These are phyloP conservation scores for Ianthella basta DNA, from an alignment of 37 sponge, comb jelly and placozoan genomes.

Conservation along the genomic window DNA sequence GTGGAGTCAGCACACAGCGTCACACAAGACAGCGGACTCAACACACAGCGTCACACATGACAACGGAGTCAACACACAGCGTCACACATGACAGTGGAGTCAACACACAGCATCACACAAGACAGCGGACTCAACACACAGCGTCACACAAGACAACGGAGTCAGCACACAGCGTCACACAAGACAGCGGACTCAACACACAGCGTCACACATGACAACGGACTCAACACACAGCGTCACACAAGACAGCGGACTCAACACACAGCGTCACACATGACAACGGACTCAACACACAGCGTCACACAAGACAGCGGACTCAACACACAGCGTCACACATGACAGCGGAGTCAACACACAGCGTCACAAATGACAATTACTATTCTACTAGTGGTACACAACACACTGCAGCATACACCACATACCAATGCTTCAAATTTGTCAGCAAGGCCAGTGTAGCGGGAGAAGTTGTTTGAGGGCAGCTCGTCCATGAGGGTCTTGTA, in stretches of 20 bases:
- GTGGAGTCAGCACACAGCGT: background rate
- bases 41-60: background rate
- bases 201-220: background rate
- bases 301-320: background rate
- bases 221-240: background rate
- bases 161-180: background rate
- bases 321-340: background rate
- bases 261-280: background rate
- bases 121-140: background rate
- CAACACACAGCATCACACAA: background rate
- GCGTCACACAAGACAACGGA: background rate
- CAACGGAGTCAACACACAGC: background rate
- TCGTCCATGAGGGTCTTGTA: constrained; percentile 43
- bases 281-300: background rate
- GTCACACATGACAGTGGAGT: background rate
- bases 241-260: background rate
- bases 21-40: background rate
- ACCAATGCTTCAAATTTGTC: constrained; percentile 45
- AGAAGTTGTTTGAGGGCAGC: constrained; percentile 41
- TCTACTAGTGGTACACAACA: background rate
- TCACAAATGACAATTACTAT: background rate
- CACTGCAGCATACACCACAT: background rate
- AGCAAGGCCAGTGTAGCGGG: constrained; percentile 40
- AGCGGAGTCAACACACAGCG: background rate
- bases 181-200: background rate